phyloP scores from a whole-genome alignment of 2,888 invertebrate species.

The Amiota communis region DNA sequence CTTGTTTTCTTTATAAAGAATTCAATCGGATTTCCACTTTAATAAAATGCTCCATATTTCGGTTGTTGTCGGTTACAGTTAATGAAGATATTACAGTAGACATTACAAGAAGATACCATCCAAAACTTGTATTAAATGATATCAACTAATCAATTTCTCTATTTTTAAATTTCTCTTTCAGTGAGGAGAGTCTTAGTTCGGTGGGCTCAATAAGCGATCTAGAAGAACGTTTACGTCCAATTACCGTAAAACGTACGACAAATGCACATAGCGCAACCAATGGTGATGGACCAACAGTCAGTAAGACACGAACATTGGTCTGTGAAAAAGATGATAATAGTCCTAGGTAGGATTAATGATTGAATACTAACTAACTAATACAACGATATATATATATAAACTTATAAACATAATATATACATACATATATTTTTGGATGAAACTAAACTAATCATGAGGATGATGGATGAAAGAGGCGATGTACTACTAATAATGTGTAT shows the following conservation, averaged over 20 bases:
- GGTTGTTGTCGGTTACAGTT: too few species aligned
- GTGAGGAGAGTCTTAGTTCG: constrained; percentile 65
- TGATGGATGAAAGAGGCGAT: constrained; percentile 31
- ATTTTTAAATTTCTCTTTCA: constrained; percentile 37
- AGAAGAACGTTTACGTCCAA: constrained; percentile 70
- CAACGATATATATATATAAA: neutral
- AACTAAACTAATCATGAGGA: constrained; percentile 51
- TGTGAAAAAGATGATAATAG: constrained; percentile 72
- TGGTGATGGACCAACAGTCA: constrained; percentile 48
- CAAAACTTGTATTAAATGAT: too few species aligned
- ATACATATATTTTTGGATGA: neutral
- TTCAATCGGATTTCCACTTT: too few species aligned
- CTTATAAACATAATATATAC: too few species aligned
- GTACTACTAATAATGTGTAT: constrained; percentile 51
- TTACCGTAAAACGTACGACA: constrained; percentile 67
- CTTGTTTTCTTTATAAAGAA: too few species aligned
- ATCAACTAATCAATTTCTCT: constrained; percentile 2
- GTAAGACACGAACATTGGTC: constrained; percentile 69
- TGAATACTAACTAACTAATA: constrained; percentile 29
- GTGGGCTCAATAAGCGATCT: constrained; percentile 71
- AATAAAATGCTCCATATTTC: too few species aligned
- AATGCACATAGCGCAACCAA: constrained; percentile 51
- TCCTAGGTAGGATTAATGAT: constrained; percentile 68
- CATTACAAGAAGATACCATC: too few species aligned
- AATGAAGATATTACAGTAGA: too few species aligned